Percentiles rank a stretch among this genome's conserved stretches.
Evolutionary conservation across 2,113 vertebrate genomes (phyloP).

Genomic region (Camelus bactrianus): DNA sequence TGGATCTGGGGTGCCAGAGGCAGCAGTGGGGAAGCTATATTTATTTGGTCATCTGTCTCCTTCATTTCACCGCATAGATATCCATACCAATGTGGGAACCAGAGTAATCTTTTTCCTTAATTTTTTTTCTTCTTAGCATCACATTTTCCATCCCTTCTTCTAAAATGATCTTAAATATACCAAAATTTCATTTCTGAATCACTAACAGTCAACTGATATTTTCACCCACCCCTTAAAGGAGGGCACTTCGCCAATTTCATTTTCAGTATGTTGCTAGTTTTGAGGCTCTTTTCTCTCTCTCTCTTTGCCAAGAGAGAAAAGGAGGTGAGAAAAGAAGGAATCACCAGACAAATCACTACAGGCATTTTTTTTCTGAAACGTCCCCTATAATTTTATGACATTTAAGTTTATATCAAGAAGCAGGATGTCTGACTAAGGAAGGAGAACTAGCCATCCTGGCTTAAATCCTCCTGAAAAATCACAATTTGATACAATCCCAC

Average conservation of each 20-base stretch:
- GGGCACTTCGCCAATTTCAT: conserved; percentile 47
- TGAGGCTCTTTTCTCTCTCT: conserved; percentile 28
- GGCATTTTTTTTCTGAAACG: background rate
- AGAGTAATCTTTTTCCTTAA: background rate
- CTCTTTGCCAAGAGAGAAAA: conserved; percentile 58
- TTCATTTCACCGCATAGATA: background rate
- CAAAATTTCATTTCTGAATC: conserved; percentile 64
- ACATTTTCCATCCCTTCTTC: background rate
- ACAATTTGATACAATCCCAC: background rate
- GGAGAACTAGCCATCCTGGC: background rate
- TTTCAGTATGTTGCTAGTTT: conserved; percentile 66
- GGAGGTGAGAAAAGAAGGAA: conserved; percentile 32
- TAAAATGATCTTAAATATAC: conserved; percentile 46
- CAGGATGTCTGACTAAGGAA: background rate
- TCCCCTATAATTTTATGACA: background rate
- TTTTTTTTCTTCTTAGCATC: background rate
- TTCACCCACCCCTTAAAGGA: conserved; percentile 56
- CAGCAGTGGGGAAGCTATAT: background rate
- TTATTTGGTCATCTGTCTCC: background rate
- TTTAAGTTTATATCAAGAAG: conserved; percentile 56
- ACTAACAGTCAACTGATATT: conserved; percentile 68
- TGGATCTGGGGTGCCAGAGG: background rate
- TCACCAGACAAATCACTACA: conserved; percentile 26
- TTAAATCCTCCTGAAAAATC: background rate
- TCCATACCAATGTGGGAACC: background rate